A percentile compares a stretch with the other conserved stretches of the same genome.
Evolutionary conservation across 2,797 vertebrate species (phyloP).

Genomic region (Eutrigla gurnardus): DNA sequence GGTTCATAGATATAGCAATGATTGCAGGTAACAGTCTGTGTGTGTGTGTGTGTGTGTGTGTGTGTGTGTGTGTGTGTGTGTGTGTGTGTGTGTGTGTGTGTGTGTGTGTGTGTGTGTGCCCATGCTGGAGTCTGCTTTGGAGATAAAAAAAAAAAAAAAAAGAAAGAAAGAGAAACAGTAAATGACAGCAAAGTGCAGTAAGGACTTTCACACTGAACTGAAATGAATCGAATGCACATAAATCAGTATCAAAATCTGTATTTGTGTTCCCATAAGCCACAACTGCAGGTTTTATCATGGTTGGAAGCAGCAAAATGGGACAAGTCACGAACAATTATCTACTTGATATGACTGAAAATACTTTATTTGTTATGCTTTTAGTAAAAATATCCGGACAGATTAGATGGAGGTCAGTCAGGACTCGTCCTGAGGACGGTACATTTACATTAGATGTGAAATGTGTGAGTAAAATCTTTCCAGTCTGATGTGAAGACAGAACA

Average conservation of each 20-base stretch:
- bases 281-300: neutral
- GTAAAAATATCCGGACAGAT: neutral
- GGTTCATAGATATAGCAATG: conserved; percentile 25
- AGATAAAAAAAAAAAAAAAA: neutral
- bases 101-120: too few species aligned
- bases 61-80: too few species aligned
- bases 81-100: too few species aligned
- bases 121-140: neutral
- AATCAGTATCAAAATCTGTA: too few species aligned
- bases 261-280: neutral
- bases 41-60: too few species aligned
- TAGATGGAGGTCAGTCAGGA: neutral
- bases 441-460: neutral
- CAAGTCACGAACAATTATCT: neutral
- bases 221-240: too few species aligned
- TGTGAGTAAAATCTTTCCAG: neutral
- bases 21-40: conserved; percentile 4
- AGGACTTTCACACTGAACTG: too few species aligned
- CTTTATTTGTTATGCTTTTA: neutral
- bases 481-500: neutral
- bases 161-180: too few species aligned
- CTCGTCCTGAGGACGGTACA: neutral
- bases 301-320: neutral
- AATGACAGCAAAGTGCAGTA: too few species aligned
- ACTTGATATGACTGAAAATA: neutral